These are phyloP conservation scores for Corapipo altera DNA, from an alignment of 2,113 vertebrate genomes.

Conservation along the genomic window DNA sequence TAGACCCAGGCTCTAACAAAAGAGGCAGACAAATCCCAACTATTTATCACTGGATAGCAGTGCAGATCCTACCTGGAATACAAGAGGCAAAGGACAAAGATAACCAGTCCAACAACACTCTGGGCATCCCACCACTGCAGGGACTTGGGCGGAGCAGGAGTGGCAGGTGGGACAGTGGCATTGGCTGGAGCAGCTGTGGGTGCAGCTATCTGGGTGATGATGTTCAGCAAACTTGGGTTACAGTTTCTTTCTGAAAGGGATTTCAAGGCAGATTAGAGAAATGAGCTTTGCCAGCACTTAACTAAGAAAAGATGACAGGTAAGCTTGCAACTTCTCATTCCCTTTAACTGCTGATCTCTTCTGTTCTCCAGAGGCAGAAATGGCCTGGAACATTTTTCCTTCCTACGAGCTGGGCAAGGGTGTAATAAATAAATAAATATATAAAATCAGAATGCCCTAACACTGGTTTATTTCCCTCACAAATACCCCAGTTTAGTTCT, in stretches of 20 bases:
- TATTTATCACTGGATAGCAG: not conserved
- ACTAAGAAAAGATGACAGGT: not conserved
- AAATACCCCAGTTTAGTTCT: not conserved
- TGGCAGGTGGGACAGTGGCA: conserved; percentile 58
- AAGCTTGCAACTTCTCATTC: not conserved
- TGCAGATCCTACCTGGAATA: conserved; percentile 86
- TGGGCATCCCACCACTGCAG: conserved; percentile 86
- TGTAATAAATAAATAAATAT: not conserved
- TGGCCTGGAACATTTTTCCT: not conserved
- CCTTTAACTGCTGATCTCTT: not conserved
- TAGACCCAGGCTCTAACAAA: not conserved
- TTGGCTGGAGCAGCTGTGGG: conserved; percentile 78
- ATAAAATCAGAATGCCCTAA: not conserved
- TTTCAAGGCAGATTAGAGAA: not conserved
- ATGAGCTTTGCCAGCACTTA: not conserved
- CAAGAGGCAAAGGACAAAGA: conserved; percentile 89
- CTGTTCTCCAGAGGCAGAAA: not conserved
- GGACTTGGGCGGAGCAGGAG: conserved; percentile 69
- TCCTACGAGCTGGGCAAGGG: not conserved
- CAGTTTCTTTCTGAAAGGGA: conserved; percentile 81
- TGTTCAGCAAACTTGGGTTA: conserved; percentile 87
- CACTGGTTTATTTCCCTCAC: not conserved
- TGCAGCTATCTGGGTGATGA: conserved; percentile 78
- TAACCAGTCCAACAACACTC: conserved; percentile 79
- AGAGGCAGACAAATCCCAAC: not conserved